Evolutionary conservation across 2,797 vertebrate genomes (phyloP), one percentile per base, ranked within the genome.

Genomic region (Trachops cirrhosus): DNA sequence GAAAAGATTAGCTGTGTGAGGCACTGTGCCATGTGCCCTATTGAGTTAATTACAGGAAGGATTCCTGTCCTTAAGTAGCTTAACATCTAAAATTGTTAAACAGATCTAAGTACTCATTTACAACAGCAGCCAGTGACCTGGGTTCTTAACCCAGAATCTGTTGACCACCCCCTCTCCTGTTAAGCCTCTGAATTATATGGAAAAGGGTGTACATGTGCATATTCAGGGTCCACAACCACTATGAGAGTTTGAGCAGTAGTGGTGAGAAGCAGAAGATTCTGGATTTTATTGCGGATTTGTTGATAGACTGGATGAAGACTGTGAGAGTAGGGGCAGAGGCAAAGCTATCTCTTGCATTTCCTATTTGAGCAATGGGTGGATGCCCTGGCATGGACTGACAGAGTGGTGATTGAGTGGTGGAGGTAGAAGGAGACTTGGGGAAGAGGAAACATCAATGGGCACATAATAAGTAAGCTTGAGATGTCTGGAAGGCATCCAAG

Each of bases 71-170:
- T 77, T 97, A 91, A 92, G 96, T 95, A 94, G 94, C 96, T 97
- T 96, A 95, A 94, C 95, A 97, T 97, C 94, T 97, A 97, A 97
- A 94, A 96, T 37, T 85, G 95, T 92, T 89, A 94, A 95, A 91
- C 52, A 85, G 93, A 96, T 87, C 93, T 78, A 94, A 97, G 91
- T 80, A 86, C 9, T 91, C 85, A 92, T 79, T 89, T 37, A 83
- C 32, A 89, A 67, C 74, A 95, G 86, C 74, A 91, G 83, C 67
- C 91, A 91, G 11, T 89, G 79, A 74, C 64, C 41, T 78, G 94
- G 50, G 50, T 93, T 89, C 83, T 94, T 95, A 89, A 68, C 67
- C 59, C 87, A 87, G 19, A 95, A 57, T 82, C 48, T 68, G 46
- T 44, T 73, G 86, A 62, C 19, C 86, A 62, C 19, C 3, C 14